A percentile compares a stretch with the other conserved stretches of the same genome.
Evolutionary conservation across 2,797 vertebrate species (phyloP).

Genomic region (Gila robusta): DNA sequence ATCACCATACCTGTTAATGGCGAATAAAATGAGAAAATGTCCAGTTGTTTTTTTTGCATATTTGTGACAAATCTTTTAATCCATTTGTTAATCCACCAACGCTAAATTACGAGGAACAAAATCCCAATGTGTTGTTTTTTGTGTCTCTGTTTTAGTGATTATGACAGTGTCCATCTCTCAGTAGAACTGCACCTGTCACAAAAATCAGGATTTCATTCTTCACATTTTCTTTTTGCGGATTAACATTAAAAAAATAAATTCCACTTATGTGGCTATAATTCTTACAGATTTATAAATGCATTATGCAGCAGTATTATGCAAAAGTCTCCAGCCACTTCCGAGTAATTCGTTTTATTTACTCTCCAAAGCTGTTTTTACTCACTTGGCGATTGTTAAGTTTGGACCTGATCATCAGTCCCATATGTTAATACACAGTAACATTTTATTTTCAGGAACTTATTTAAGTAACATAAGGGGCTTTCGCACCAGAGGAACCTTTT

Average conservation of each 20-base stretch:
- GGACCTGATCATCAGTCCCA: conserved; percentile 5
- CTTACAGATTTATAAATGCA: not conserved
- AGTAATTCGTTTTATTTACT: not conserved
- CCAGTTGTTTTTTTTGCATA: not conserved
- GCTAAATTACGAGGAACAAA: not conserved
- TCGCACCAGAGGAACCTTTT: no score
- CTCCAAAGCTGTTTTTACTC: not conserved
- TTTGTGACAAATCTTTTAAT: not conserved
- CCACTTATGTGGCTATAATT: not conserved
- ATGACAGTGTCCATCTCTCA: not conserved
- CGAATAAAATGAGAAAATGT: not conserved
- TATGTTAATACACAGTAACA: not conserved
- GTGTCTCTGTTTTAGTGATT: not conserved
- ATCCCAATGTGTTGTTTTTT: not conserved
- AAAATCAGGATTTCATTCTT: not conserved
- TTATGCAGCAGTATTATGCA: not conserved
- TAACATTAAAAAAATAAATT: not conserved
- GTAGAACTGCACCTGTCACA: not conserved
- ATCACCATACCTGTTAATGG: not conserved
- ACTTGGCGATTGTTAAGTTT: not conserved
- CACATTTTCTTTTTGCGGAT: not conserved
- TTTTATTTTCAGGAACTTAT: not conserved
- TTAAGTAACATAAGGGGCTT: not conserved
- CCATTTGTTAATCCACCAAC: not conserved
- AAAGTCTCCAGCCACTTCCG: not conserved